Base-by-base conservation (phyloP, 2,113 vertebrate genomes). In the Takifugu bimaculatus region DNA sequence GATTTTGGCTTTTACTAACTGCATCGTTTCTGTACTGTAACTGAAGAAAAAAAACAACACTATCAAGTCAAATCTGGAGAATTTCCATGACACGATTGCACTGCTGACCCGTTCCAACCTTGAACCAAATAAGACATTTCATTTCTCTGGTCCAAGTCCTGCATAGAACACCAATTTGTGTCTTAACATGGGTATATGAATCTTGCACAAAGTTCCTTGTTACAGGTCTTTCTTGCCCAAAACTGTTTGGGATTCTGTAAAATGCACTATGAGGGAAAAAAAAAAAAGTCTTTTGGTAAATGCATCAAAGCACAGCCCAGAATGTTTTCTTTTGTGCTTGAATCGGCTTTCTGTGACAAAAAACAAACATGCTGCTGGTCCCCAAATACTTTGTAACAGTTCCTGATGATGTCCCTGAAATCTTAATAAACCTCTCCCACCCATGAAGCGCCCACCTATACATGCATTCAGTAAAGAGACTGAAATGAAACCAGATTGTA, bases 81-180 rank as follows among this genome's bases (percentile, higher is more conserved):
- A 54, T 70, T 67, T 60, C 57, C 60, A 57, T 69, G 49, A 69
- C 50, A 58, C 13, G 68, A 60, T 75, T 83, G 78, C 83, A 87
- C 84, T 81, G 72, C 60, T 78, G 72, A 75, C 60, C 70, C 67
- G 54, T 63, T 74, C 20, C 26, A 79, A 66, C 59, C 54, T 75
- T 44, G 72, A 86, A 85, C 84, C 84, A 85, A 88, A 86, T 85
- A 57, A 65, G 73, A 75, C 70, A 79, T 84, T 78, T 80, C 39
- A 76, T 75, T 73, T 44, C 77, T 70, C 64, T 69, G 72, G 60
- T 81, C 70, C 59, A 68, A 65, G 70, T 80, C 59, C 64, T 54
- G 70, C 59, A 54, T 72, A 82, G 56, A 82, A 82, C 84, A 85
- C 86, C 88, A 88, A 85, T 82, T 82, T 85, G 88, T 88, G 86